These are phyloP conservation scores for Lamellibrachia luymesi DNA, from an alignment of 1,140 invertebrate genomes.

Conservation along the genomic window DNA sequence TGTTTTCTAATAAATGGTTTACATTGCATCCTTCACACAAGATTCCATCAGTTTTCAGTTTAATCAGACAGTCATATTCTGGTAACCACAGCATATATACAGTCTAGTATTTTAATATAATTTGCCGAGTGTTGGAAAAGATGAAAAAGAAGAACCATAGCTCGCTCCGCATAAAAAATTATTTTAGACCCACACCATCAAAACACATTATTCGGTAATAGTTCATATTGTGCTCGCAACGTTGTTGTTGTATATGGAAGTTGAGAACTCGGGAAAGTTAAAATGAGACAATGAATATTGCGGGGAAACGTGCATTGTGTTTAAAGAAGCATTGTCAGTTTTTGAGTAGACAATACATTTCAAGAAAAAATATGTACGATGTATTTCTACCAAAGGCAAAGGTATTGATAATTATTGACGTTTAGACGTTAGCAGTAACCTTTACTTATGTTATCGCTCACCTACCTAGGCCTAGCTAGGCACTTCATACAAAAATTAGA, in stretches of 20 bases:
- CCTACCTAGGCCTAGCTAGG: too few species aligned
- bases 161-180: too few species aligned
- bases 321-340: not conserved
- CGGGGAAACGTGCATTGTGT: not conserved
- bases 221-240: not conserved
- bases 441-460: not conserved
- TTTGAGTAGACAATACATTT: not conserved
- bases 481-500: too few species aligned
- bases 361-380: not conserved
- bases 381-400: not conserved
- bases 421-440: not conserved
- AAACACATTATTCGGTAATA: not conserved
- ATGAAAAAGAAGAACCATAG: too few species aligned
- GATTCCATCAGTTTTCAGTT: too few species aligned
- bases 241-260: not conserved
- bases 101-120: too few species aligned
- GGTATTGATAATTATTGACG: not conserved
- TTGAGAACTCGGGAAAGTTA: not conserved
- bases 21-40: too few species aligned
- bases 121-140: too few species aligned
- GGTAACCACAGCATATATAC: too few species aligned
- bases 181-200: not conserved
- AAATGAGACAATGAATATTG: conserved; percentile 1
- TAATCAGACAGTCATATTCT: too few species aligned
- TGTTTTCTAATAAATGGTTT: too few species aligned